Evolutionary conservation across 2,888 invertebrate species (phyloP), one percentile per base, ranked within the genome.

Genomic region (Dolichopus griseipennis): DNA sequence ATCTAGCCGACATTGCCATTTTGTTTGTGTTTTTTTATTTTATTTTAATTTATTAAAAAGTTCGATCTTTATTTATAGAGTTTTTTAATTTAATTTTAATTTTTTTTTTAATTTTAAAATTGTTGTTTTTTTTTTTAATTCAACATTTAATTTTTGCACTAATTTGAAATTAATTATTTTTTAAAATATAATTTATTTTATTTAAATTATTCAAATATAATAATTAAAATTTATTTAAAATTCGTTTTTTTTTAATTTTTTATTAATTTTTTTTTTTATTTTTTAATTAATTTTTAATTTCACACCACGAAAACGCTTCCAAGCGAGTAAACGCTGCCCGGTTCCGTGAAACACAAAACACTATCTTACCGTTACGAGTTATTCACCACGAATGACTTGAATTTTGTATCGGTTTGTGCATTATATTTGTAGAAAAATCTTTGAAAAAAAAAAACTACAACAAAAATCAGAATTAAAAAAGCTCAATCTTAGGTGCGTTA

Each of bases 1-100:
- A 65, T 69, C 12, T 62, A 64, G 71, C 70, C 70, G 64, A 34
- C 37, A 62, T 21, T 5, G 20, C 10, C 22, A 62, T 22, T 62
- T 22, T 61, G 1, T 61, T 61, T 61, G 8, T 61, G 5, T 61
- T 61, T 7, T 61, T 61, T 34, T 34, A 27, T 34, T 64, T 64
- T 64, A 20, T 64, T 64, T 62, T 62, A 21, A 10, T 37, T 52
- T 52, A 18, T 18, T 18, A 52, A 52, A 52, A 52, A 27, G 27
- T 27, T 52, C 6, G 2, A 12, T 52, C 18, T 52, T 52, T 15
- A 52, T 12, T 12, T 4, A 52, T 52, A 4, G 12, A 43, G 18
- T 52, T 52, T 52, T 52, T 7, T n/a, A 52, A n/a, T 12, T 12
- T 15, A 18, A 18, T 4, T 52, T 52, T 7, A 3, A 18, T 52